Conservation (phyloP, 2,797 vertebrate species). For the Champsocephalus esox region DNA sequence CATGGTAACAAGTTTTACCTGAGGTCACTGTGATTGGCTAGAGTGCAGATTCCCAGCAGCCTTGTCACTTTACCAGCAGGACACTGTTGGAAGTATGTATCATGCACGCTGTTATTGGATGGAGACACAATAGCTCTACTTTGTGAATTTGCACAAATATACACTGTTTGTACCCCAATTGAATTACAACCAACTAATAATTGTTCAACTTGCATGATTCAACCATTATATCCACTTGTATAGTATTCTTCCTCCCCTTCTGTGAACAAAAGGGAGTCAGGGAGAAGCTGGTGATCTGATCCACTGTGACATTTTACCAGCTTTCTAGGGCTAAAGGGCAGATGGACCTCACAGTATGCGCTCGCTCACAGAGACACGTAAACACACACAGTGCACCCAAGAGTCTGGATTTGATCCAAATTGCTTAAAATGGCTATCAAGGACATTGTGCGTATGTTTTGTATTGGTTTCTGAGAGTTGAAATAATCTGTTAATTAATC, state of each 20-base stretch:
- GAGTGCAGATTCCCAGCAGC: slow-evolving; percentile 33
- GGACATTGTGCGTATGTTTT: slow-evolving; percentile 2
- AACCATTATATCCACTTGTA: slow-evolving; percentile 1
- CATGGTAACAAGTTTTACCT: slow-evolving; percentile 72
- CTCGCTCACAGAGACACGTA: slow-evolving; percentile 37
- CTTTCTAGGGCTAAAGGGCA: slow-evolving; percentile 65
- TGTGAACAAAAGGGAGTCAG: slow-evolving; percentile 7
- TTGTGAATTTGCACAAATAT: slow-evolving; percentile 2
- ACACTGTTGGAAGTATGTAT: slow-evolving; percentile 21
- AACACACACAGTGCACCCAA: slow-evolving; percentile 10
- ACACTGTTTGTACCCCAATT: not conserved
- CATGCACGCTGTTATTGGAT: not conserved
- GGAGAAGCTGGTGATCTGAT: slow-evolving; percentile 66
- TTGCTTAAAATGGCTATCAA: slow-evolving; percentile 17
- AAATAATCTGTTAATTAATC: not conserved
- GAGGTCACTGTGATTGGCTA: slow-evolving; percentile 61
- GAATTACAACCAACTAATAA: not conserved
- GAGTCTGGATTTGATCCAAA: slow-evolving; percentile 44
- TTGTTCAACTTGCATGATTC: not conserved
- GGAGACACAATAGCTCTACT: not conserved
- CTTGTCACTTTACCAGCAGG: slow-evolving; percentile 27
- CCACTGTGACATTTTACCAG: slow-evolving; percentile 60
- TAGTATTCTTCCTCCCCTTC: slow-evolving; percentile 10
- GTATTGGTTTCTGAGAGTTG: not conserved
- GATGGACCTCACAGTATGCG: slow-evolving; percentile 75